Conservation (phyloP, 2,797 vertebrate genomes). For the Xyrichtys novacula region DNA sequence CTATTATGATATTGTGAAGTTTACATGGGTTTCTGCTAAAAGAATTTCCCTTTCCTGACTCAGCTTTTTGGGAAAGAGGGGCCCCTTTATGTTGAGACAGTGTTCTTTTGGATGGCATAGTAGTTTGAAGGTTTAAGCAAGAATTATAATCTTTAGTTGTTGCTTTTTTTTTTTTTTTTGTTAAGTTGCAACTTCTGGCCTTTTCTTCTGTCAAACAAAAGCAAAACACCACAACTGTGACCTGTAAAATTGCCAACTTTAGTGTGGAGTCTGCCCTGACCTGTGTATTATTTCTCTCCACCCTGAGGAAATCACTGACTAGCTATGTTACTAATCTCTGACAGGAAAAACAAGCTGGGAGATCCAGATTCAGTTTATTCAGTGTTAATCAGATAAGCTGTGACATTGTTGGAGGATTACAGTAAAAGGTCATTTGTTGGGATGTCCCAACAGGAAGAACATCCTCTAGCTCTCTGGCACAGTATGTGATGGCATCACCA, state of each 20-base stretch:
- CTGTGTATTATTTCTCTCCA: neutral
- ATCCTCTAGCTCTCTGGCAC: neutral
- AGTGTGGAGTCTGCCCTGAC: neutral
- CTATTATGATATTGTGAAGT: neutral
- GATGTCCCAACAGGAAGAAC: neutral
- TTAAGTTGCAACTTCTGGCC: neutral
- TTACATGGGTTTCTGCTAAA: conserved; percentile 9
- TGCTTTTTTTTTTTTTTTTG: neutral
- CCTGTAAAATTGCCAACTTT: neutral
- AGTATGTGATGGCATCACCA: neutral
- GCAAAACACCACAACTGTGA: neutral
- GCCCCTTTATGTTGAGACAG: neutral
- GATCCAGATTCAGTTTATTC: neutral
- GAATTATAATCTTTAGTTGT: neutral
- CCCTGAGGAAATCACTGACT: neutral
- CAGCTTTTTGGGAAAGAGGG: neutral
- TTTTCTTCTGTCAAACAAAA: neutral
- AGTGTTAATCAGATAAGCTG: no score
- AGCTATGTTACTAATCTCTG: neutral
- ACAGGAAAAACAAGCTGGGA: neutral
- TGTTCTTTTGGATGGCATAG: neutral
- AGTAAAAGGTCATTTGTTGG: neutral
- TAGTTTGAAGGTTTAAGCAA: neutral
- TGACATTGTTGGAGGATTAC: neutral
- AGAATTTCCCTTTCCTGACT: conserved; percentile 10